A percentile compares a stretch with the other conserved stretches of the same genome.
These are phyloP conservation scores for Cephus spinipes DNA, from an alignment of 2,888 invertebrate genomes.

Conservation along the genomic window DNA sequence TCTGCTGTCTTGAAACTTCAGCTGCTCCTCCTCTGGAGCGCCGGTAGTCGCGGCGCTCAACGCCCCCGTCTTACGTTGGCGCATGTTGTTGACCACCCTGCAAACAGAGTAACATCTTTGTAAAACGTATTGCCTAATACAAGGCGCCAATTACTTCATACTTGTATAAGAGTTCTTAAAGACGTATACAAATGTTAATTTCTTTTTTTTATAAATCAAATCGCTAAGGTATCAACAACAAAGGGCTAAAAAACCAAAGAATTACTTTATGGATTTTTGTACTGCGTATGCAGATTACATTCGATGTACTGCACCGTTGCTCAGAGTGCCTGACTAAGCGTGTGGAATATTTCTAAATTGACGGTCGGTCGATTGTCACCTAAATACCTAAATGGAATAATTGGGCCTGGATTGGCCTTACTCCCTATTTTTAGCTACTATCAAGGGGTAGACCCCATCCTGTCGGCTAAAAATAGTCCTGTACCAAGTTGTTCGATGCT, in stretches of 20 bases:
- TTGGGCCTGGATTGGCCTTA: conserved; percentile 63
- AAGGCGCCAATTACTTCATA: conserved; percentile 16
- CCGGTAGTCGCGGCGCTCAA: conserved; percentile 46
- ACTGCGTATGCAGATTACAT: background rate
- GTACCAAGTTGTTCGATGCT: background rate
- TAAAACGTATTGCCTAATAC: conserved; percentile 20
- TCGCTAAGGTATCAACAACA: background rate
- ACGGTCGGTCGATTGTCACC: conserved; percentile 63
- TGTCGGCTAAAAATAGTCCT: conserved; percentile 61
- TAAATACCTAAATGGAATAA: conserved; percentile 66
- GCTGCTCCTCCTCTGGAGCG: conserved; percentile 46
- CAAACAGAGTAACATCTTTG: conserved; percentile 32
- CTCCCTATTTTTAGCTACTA: conserved; percentile 60
- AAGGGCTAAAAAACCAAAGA: background rate
- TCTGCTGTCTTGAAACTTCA: conserved; percentile 61
- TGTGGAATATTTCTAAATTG: conserved; percentile 64
- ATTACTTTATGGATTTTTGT: background rate
- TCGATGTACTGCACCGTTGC: background rate
- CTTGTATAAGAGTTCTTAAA: background rate
- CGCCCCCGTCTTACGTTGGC: conserved; percentile 55
- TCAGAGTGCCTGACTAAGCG: conserved; percentile 30
- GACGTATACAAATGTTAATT: background rate
- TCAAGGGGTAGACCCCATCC: conserved; percentile 59
- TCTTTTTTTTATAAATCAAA: background rate
- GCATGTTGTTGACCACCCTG: conserved; percentile 58